Evolutionary conservation across 2,888 invertebrate species (phyloP), one percentile per base, ranked within the genome.

Genomic region (Steinernema scapterisci): DNA sequence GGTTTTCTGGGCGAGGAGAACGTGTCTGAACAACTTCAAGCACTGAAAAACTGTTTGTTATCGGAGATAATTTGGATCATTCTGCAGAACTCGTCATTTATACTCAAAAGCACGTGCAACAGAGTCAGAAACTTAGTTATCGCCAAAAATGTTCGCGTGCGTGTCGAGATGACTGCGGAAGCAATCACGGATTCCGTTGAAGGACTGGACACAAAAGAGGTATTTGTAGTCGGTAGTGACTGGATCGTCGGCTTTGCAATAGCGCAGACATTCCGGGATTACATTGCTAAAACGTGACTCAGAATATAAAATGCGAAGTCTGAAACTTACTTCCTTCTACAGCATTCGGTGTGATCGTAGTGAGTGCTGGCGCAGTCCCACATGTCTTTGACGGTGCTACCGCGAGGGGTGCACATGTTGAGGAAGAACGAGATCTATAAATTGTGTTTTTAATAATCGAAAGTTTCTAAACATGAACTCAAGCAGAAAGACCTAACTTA

Each of bases 291-390:
- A 78, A 74, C 19, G 0, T 21, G 23, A 43, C n/a, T n/a, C 45
- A 44, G 45, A 11, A 70, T 27, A 70, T 38, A n/a, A 9, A 1
- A 19, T 5, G 3, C 43, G 5, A 54, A 2, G 21, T 6, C 3
- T 3, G 38, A 9, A 3, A 54, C 78, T 76, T 63, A 84, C 84
- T 82, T 85, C 72, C 78, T 81, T 73, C 81, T 84, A 75, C 85
- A 85, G 71, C 85, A 85, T 13, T 81, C 82, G 0, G 84, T 83
- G 71, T 85, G 85, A 71, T 85, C 85, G 7, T 75, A 78, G 54
- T 84, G 75, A 16, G 82, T 82, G n/a, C 83, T 82, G 16, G 84
- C 85, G 75, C 85, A 85, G 73, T 83, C 82, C 85, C 85, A 85
- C 84, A 85, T 84, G 70, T 82, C 76, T 21, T 74, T 63, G 1